These are phyloP conservation scores for Dynastes grantii DNA, from an alignment of 2,888 invertebrate genomes.

Conservation along the genomic window DNA sequence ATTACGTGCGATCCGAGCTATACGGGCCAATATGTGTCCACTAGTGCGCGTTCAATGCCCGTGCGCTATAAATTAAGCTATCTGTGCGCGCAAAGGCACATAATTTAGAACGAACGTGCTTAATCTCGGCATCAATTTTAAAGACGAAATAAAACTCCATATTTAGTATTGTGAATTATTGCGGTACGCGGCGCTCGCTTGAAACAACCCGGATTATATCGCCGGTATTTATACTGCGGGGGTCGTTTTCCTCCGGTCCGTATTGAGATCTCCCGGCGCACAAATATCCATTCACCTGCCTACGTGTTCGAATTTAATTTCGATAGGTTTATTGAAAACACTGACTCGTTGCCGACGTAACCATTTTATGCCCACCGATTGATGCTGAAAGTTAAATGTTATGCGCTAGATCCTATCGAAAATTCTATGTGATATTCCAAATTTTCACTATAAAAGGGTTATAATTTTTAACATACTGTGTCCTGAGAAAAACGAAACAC, in stretches of 20 bases:
- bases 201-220: constrained; percentile 23
- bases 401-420: too few species aligned
- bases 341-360: background rate
- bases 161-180: constrained; percentile 23
- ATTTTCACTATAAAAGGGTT: too few species aligned
- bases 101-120: constrained; percentile 32
- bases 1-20: background rate
- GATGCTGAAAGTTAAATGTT: too few species aligned
- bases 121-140: constrained; percentile 33
- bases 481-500: too few species aligned
- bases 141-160: constrained; percentile 31
- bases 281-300: too few species aligned
- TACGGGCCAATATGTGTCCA: constrained; percentile 20
- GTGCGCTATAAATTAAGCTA: constrained; percentile 27
- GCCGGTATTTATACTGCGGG: constrained; percentile 4
- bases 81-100: constrained; percentile 14
- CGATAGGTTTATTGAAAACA: background rate
- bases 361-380: too few species aligned
- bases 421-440: too few species aligned
- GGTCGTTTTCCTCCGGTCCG: background rate
- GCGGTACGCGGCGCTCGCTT: background rate
- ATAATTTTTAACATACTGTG: too few species aligned
- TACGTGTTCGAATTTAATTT: constrained; percentile 22
- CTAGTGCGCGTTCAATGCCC: background rate
- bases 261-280: background rate